A percentile compares a stretch with the other conserved stretches of the same genome.
Conservation (phyloP, 1,140 invertebrate genomes). For the Heliconius hermathena region DNA sequence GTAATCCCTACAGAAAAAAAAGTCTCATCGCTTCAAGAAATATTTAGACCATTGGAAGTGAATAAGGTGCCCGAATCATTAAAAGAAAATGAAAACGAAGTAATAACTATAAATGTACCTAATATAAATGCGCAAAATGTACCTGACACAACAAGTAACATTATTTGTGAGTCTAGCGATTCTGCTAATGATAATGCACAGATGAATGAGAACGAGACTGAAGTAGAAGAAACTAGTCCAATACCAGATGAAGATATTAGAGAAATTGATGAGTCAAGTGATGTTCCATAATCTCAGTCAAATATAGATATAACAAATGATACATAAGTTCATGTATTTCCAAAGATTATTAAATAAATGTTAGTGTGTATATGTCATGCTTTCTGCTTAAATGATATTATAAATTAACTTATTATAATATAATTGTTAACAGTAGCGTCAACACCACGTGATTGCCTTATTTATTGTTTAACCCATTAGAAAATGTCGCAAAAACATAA, state of each 20-base stretch:
- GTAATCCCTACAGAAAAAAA: conserved; percentile 76
- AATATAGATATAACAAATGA: conserved; percentile 43
- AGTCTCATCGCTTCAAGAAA: conserved; percentile 74
- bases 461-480: conserved; percentile 75
- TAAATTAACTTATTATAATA: conserved; percentile 60
- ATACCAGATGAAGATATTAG: conserved; percentile 41
- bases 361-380: conserved; percentile 70
- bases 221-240: conserved; percentile 50
- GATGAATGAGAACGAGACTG: conserved; percentile 46
- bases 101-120: conserved; percentile 72
- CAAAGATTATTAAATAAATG: conserved; percentile 73
- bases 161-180: conserved; percentile 44
- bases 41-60: conserved; percentile 74
- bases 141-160: conserved; percentile 56
- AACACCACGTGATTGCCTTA: conserved; percentile 79
- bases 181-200: conserved; percentile 36
- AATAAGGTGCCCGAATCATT: conserved; percentile 72
- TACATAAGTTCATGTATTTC: conserved; percentile 50
- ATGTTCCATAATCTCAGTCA: conserved; percentile 43
- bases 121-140: conserved; percentile 51
- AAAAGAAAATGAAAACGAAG: conserved; percentile 72
- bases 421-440: conserved; percentile 69
- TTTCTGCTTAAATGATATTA: conserved; percentile 71
- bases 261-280: conserved; percentile 32
- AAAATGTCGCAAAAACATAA: conserved; percentile 73